These are phyloP conservation scores for Bungarus multicinctus DNA, from an alignment of 2,113 vertebrate species.

Conservation along the genomic window DNA sequence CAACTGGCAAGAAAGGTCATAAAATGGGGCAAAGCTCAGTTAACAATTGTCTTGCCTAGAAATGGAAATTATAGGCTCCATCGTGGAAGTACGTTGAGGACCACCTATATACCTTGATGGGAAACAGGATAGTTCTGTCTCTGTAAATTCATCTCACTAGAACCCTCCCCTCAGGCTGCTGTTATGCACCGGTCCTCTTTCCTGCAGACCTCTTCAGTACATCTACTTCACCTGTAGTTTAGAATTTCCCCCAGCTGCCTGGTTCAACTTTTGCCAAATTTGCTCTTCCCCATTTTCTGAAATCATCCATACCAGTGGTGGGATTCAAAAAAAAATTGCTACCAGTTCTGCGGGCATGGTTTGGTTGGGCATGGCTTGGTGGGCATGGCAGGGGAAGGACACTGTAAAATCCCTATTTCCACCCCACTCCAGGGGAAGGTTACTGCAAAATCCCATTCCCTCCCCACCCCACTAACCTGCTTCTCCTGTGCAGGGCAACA, in stretches of 20 bases:
- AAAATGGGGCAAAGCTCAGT: background rate
- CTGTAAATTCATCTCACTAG: background rate
- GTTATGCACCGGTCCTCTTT: background rate
- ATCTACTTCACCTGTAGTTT: background rate
- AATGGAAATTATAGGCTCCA: background rate
- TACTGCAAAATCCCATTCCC: too few species aligned
- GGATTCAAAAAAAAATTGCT: too few species aligned
- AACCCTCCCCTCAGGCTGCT: too few species aligned
- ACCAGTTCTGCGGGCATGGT: too few species aligned
- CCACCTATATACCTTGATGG: background rate
- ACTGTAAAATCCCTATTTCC: too few species aligned
- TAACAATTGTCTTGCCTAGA: background rate
- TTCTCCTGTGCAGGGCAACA: too few species aligned
- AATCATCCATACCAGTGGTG: background rate
- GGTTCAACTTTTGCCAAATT: constrained; percentile 6
- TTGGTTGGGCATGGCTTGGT: too few species aligned
- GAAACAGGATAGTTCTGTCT: background rate
- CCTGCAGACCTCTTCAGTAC: background rate
- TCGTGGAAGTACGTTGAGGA: background rate
- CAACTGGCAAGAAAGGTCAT: background rate
- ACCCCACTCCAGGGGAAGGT: too few species aligned
- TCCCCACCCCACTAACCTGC: too few species aligned
- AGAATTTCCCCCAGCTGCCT: background rate
- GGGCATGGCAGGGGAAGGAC: too few species aligned
- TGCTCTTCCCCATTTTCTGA: constrained; percentile 26